Evolutionary conservation across 2,888 invertebrate genomes (phyloP).

Genomic region (Chironomus riparius): DNA sequence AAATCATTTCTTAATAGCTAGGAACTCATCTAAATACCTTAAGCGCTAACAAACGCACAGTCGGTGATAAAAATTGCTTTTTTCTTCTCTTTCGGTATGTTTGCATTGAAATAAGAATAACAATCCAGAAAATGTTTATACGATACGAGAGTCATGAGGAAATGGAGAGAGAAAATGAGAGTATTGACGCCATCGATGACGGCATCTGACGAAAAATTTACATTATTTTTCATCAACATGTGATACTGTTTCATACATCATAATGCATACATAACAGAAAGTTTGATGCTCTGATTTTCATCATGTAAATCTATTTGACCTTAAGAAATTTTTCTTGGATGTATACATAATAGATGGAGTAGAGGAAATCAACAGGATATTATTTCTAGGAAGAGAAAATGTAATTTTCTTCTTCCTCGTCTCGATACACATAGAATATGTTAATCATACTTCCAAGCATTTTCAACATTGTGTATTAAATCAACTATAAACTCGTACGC

Average conservation of each 20-base stretch:
- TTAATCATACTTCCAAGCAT: no score
- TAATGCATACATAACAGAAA: no score
- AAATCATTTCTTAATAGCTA: background rate
- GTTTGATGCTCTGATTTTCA: no score
- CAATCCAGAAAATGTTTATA: background rate
- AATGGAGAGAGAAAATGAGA: background rate
- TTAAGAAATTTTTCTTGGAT: background rate
- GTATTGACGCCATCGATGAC: background rate
- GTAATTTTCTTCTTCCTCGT: no score
- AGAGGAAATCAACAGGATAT: background rate
- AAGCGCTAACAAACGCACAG: background rate
- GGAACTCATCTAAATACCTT: background rate
- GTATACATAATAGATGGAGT: background rate
- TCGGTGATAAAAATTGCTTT: background rate
- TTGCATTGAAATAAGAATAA: background rate
- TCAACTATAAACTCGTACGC: no score
- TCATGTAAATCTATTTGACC: background rate
- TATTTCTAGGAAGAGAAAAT: no score
- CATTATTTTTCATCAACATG: background rate
- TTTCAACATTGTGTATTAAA: no score
- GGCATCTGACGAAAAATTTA: background rate
- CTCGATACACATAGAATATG: no score
- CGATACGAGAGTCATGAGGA: background rate
- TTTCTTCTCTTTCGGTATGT: background rate
- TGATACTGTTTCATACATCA: background rate